phyloP scores from a whole-genome alignment of 2,888 invertebrate genomes.

The Drosophila pseudotakahashii region DNA sequence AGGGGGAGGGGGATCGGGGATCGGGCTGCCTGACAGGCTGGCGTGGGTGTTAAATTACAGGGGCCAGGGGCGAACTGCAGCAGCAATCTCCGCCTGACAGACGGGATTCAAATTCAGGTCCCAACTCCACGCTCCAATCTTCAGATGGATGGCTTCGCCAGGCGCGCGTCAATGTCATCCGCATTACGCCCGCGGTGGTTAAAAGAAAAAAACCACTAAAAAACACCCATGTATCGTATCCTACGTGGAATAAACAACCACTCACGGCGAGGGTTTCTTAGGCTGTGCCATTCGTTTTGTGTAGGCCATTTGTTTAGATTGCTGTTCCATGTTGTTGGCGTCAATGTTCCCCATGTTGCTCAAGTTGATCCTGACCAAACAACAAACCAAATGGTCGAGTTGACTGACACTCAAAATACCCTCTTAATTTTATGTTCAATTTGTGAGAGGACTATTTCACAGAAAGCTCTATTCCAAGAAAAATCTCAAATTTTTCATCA shows the following conservation, averaged over 20 bases:
- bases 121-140: constrained; percentile 12
- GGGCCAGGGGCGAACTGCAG: constrained; percentile 53
- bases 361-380: constrained; percentile 26
- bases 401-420: not conserved
- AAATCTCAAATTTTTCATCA: too few relatives aligned
- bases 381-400: not conserved
- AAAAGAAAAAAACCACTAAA: constrained; percentile 4
- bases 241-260: not conserved
- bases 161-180: constrained; percentile 67
- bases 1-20: not conserved
- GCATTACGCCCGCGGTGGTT: constrained; percentile 45
- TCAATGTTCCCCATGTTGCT: constrained; percentile 1
- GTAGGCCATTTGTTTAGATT: constrained; percentile 26
- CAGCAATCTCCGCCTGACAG: constrained; percentile 44
- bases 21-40: constrained; percentile 35
- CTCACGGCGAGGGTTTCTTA: constrained; percentile 1
- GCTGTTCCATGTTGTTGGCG: constrained; percentile 28
- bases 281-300: constrained; percentile 9
- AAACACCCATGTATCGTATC: constrained; percentile 4
- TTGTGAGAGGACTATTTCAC: not conserved
- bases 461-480: too few relatives aligned
- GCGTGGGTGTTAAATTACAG: constrained; percentile 77
- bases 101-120: constrained; percentile 36
- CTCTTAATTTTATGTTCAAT: not conserved
- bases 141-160: constrained; percentile 34